These are phyloP conservation scores for Stylophora pistillata DNA, from an alignment of 64 coral and sea anemone genomes.

Conservation along the genomic window DNA sequence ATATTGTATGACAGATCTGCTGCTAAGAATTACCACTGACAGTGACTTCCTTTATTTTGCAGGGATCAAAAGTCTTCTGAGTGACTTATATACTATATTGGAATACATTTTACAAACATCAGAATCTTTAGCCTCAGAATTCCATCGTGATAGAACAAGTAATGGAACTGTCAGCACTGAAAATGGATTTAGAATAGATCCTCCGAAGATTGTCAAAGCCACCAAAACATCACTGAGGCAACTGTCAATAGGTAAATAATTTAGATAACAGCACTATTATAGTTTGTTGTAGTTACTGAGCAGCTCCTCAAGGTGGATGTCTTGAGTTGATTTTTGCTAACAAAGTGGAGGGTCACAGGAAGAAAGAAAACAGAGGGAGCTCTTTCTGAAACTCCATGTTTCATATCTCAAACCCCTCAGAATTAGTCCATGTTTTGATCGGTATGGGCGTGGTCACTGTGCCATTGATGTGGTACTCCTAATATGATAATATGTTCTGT, in stretches of 20 bases:
- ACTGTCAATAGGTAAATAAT: conserved; percentile 12
- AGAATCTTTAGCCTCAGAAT: background rate
- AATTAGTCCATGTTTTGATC: no score
- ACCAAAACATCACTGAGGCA: conserved; percentile 4
- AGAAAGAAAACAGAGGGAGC: no score
- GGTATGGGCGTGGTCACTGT: no score
- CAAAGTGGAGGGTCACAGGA: no score
- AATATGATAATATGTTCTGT: no score
- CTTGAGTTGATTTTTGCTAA: no score
- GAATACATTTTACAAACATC: conserved; percentile 30
- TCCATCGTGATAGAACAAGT: background rate
- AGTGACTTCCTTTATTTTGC: background rate
- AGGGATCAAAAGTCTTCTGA: conserved; percentile 44
- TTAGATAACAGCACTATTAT: background rate
- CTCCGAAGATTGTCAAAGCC: background rate
- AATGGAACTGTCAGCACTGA: background rate
- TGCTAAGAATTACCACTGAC: background rate
- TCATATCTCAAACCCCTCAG: no score
- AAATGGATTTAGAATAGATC: background rate
- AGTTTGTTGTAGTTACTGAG: background rate
- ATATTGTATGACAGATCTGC: no score
- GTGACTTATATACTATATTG: conserved; percentile 25
- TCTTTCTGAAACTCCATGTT: no score
- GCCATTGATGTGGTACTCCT: no score
- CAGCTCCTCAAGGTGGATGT: no score